A percentile compares a stretch with the other conserved stretches of the same genome.
These are phyloP conservation scores for Tromatobia lineatoria DNA, from an alignment of 2,888 invertebrate genomes.

Conservation along the genomic window DNA sequence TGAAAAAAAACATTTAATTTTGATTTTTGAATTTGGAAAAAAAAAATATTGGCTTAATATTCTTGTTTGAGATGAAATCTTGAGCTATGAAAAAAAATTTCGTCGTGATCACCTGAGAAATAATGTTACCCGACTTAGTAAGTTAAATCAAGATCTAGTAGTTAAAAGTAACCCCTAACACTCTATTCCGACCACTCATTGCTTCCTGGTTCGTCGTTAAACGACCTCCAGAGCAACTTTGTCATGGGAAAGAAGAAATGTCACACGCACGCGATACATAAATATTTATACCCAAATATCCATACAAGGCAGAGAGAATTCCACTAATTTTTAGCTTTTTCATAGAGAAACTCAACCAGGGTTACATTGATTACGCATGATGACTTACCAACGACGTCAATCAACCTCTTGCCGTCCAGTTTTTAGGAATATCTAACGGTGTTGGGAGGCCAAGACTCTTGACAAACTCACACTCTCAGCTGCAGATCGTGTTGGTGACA, in stretches of 20 bases:
- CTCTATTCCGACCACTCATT: constrained; percentile 72
- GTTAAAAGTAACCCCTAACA: too few species aligned
- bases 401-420: constrained; percentile 1
- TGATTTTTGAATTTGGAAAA: too few species aligned
- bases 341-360: not conserved
- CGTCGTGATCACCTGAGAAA: too few species aligned
- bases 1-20: too few species aligned
- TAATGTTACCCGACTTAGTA: too few species aligned
- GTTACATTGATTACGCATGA: not conserved
- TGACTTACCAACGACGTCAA: not conserved
- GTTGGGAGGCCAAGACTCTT: not conserved
- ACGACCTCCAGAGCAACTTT: constrained; percentile 1
- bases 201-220: constrained; percentile 51
- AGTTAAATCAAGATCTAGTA: too few species aligned
- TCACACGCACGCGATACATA: not conserved
- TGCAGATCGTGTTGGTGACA: not conserved
- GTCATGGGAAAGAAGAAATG: not conserved
- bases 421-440: constrained; percentile 15
- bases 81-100: too few species aligned
- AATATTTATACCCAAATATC: not conserved
- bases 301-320: not conserved
- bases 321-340: not conserved
- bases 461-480: not conserved
- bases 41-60: too few species aligned
- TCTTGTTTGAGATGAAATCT: too few species aligned